Base-by-base conservation (phyloP, 1,140 invertebrate genomes). In the Eriocheir sinensis region DNA sequence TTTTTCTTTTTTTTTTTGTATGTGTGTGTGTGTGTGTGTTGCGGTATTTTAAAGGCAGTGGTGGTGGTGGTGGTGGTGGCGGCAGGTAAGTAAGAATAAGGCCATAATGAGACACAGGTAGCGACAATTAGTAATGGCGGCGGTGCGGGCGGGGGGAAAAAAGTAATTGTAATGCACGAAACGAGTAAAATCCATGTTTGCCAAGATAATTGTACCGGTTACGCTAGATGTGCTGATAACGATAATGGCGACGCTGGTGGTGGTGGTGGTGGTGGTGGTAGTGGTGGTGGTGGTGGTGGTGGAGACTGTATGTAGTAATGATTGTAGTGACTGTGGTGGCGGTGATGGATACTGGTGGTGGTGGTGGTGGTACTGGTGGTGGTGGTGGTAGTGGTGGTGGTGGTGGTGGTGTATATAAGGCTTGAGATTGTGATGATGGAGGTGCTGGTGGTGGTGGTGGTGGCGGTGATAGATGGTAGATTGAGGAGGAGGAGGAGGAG, bases 401-500 rank as follows among this genome's bases (percentile, higher is more conserved):
- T 85, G 81, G 81, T 85, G 81, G 81, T 85, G 32, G 81, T 85
- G 81, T 9, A 27, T 17, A 32, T 85, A 34, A 32, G 17, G 32
- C 17, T 85, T 9, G 81, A 27, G 81, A 32, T 85, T 9, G 81
- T 85, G 81, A 30, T 85, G 81, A 32, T 85, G 81, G 81, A 27
- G 32, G 81, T 72, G 15, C 12, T 72, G 83, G 83, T 86, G 40
- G 83, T 86, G 88, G 44, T 41, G 88, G 88, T 89, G 41, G 88
- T 89, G 44, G 88, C 21, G 30, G 40, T 89, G 88, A 40, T 89
- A 48, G 88, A n/a, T 85, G 83, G 83, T 85, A 40, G 83, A 86
- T 32, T n/a, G 30, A 6, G 30, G 83, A 40, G n/a, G 9, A 40
- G 34, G 83, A 40, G 83, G 32, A 40, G 40, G 83, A 40, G 83